phyloP scores from a whole-genome alignment of 2,797 vertebrate species.

The Hemibagrus guttatus region DNA sequence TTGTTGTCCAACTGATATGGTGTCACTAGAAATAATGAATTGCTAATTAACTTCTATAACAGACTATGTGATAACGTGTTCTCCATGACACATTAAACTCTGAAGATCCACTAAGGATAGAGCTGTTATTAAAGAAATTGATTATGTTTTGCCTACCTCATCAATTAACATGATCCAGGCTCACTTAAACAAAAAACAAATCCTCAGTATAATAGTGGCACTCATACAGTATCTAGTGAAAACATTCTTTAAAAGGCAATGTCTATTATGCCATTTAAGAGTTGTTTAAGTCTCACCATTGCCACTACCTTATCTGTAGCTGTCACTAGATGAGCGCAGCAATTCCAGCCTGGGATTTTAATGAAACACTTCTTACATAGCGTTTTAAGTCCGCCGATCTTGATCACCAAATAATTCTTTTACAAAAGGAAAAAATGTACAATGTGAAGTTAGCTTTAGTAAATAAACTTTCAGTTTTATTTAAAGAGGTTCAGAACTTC shows the following conservation, averaged over 20 bases:
- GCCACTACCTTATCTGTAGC: neutral
- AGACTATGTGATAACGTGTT: neutral
- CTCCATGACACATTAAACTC: neutral
- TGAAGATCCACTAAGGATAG: neutral
- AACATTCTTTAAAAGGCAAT: neutral
- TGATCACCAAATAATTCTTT: neutral
- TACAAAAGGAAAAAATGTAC: neutral
- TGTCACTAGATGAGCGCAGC: neutral
- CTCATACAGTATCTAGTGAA: neutral
- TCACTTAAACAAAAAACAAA: neutral
- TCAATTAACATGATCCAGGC: neutral
- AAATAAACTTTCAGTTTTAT: neutral
- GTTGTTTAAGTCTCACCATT: neutral
- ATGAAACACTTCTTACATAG: neutral
- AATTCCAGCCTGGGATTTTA: neutral
- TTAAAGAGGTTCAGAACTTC: neutral
- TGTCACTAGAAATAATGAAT: neutral
- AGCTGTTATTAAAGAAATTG: neutral
- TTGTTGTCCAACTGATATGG: neutral
- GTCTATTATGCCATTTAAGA: neutral
- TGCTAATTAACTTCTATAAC: neutral
- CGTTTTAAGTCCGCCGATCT: neutral
- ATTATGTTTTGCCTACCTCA: neutral
- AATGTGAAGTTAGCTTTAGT: neutral
- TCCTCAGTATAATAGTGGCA: neutral